These are phyloP conservation scores for Bos javanicus DNA, from an alignment of 2,113 vertebrate genomes.

Conservation along the genomic window DNA sequence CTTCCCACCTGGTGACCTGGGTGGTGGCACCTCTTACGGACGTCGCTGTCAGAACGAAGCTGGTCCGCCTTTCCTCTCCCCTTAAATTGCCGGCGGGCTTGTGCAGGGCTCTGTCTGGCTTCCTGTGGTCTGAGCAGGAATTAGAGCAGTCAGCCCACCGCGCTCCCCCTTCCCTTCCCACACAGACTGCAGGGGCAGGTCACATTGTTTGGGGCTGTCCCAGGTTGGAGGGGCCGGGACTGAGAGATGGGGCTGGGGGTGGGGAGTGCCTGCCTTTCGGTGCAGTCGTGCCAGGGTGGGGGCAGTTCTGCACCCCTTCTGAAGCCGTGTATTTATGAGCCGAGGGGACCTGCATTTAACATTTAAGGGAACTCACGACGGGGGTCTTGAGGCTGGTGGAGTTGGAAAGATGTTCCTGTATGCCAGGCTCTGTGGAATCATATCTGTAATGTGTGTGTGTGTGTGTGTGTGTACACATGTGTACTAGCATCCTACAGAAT, in stretches of 20 bases:
- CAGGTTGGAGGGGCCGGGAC: no score
- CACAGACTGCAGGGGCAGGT: no score
- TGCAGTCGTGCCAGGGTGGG: fast-evolving
- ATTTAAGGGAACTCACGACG: not conserved
- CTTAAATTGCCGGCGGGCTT: not conserved
- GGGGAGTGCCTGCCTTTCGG: not conserved
- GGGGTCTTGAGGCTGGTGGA: not conserved
- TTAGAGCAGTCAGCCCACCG: not conserved
- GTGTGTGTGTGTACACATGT: fast-evolving
- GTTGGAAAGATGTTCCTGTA: not conserved
- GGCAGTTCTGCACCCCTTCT: not conserved
- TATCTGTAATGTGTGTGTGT: not conserved
- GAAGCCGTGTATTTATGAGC: not conserved
- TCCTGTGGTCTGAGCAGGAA: not conserved
- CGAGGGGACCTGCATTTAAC: not conserved
- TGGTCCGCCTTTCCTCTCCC: not conserved
- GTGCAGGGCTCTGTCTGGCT: not conserved
- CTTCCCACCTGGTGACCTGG: not conserved
- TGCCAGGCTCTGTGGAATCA: not conserved
- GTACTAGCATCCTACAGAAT: not conserved
- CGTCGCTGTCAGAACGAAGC: not conserved
- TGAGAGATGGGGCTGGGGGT: not conserved
- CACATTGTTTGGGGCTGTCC: not conserved
- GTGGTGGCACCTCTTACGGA: not conserved
- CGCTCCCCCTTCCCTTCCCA: not conserved